Base-by-base conservation (phyloP, 2,113 vertebrate genomes). In the Colistium nudipinnis region DNA sequence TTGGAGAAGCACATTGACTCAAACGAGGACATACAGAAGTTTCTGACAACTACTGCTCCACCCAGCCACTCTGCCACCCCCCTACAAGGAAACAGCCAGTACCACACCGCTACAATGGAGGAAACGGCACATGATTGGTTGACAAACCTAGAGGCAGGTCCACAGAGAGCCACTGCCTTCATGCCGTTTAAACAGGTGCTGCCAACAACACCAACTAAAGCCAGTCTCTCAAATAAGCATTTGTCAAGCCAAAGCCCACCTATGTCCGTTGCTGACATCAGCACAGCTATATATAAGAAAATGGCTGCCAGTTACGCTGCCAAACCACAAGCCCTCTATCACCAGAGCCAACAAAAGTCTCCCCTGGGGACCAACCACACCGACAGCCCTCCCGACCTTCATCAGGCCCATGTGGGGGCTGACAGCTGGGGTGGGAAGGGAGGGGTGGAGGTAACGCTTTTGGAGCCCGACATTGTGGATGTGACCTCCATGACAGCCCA, bases 401-500 rank as follows among this genome's bases (percentile, higher is more conserved):
- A 62, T 41, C 77, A 72, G 41, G 16, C 31, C 60, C 51, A 30
- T 14, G 52, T 51, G 51, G 53, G 43, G 7, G 35, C 10, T 44
- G 86, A 85, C 35, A 54, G 62, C 54, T 73, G 73, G 62, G 54
- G 74, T 16, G 62, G 49, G 12, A 72, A 68, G 7, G 51, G 22
- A 39, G 55, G 70, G 25, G 52, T 70, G 38, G 30, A 56, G 45
- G n/a, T 72, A 14, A 76, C 62, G 0, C 66, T 73, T 45, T 49
- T 81, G 45, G 82, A 84, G 57, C 66, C 78, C 55, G 48, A 71
- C 1, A 30, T 22, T 28, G 64, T 45, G 27, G 57, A 64, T 45
- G 74, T 82, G 74, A 91, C 74, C 48, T 86, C 87, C 41, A 20
- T 74, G 61, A 81, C 87, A 8, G 88, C 92, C 33, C 90, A 93